A percentile compares a stretch with the other conserved stretches of the same genome.
phyloP scores from a whole-genome alignment of 2,113 vertebrate species.

The Pseudorhombus dupliciocellatus region DNA sequence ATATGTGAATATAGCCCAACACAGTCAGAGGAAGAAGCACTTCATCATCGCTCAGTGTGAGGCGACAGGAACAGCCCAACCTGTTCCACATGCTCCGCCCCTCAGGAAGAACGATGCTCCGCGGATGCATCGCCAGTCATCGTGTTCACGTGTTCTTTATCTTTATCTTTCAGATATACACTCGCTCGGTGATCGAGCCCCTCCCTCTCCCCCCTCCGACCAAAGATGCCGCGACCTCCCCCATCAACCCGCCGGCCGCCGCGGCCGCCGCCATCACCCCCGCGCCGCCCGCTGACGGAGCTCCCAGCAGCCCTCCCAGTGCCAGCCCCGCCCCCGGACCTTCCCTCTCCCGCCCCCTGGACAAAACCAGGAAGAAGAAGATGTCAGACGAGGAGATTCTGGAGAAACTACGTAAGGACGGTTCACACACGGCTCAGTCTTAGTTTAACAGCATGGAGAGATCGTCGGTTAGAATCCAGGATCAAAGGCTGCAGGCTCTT shows the following conservation, averaged over 20 bases:
- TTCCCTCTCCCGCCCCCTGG: slow-evolving; percentile 81
- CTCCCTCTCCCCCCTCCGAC: slow-evolving; percentile 86
- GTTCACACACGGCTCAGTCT: background rate
- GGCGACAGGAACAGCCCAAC: background rate
- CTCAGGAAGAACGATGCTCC: too few relatives aligned
- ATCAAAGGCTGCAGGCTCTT: too few relatives aligned
- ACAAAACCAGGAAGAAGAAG: slow-evolving; percentile 97
- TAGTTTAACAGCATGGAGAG: too few relatives aligned
- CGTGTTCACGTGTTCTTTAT: too few relatives aligned
- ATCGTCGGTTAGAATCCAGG: too few relatives aligned
- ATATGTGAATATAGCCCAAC: too few relatives aligned
- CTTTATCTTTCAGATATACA: slow-evolving; percentile 87
- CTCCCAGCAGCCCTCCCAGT: slow-evolving; percentile 64
- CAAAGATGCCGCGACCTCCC: slow-evolving; percentile 91
- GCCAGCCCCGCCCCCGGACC: slow-evolving; percentile 73
- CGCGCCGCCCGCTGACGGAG: slow-evolving; percentile 73
- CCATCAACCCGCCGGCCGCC: slow-evolving; percentile 78
- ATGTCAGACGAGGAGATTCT: slow-evolving; percentile 98
- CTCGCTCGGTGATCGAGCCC: slow-evolving; percentile 94
- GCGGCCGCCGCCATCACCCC: slow-evolving; percentile 65
- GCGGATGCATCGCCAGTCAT: too few relatives aligned
- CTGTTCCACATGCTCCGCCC: background rate
- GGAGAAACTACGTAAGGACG: slow-evolving; percentile 92
- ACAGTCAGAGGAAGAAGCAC: too few relatives aligned
- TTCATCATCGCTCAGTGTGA: too few relatives aligned